Evolutionary conservation across 2,888 invertebrate species (phyloP).

Genomic region (Synergus itoensis): DNA sequence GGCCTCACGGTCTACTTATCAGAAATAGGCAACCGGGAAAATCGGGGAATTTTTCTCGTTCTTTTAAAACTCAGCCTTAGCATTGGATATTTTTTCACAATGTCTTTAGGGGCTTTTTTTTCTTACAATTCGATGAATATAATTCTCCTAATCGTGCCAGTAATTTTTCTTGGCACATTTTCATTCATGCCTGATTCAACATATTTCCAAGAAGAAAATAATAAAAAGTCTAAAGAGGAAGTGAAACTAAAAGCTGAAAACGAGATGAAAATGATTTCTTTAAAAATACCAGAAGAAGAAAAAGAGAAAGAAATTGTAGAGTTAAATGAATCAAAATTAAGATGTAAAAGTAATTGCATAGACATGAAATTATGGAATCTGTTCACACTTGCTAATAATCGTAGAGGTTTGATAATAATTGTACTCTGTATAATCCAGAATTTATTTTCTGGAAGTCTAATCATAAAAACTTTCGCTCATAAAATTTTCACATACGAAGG

Average conservation of each 20-base stretch:
- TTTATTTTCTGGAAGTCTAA: conserved; percentile 3
- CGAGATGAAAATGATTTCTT: neutral
- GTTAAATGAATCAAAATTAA: neutral
- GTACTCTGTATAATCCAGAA: neutral
- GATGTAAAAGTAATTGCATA: neutral
- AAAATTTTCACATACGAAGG: neutral
- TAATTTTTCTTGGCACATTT: conserved; percentile 81
- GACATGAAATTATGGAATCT: neutral
- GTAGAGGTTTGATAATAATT: conserved; percentile 20
- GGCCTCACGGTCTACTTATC: conserved; percentile 81
- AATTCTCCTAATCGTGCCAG: conserved; percentile 80
- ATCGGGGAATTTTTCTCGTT: conserved; percentile 81
- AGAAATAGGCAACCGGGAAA: conserved; percentile 81
- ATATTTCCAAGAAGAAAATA: conserved; percentile 73
- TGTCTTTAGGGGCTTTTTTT: conserved; percentile 76
- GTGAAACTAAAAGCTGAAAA: neutral
- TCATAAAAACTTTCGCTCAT: neutral
- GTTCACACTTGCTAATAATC: neutral
- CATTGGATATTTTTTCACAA: conserved; percentile 71
- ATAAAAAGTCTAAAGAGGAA: neutral
- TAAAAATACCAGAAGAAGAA: neutral
- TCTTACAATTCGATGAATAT: conserved; percentile 79
- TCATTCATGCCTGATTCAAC: conserved; percentile 85
- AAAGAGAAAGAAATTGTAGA: neutral
- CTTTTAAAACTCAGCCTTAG: conserved; percentile 79